Evolutionary conservation across 2,113 vertebrate genomes (phyloP), one percentile per base, ranked within the genome.

Genomic region (Grammatotria lemairii): DNA sequence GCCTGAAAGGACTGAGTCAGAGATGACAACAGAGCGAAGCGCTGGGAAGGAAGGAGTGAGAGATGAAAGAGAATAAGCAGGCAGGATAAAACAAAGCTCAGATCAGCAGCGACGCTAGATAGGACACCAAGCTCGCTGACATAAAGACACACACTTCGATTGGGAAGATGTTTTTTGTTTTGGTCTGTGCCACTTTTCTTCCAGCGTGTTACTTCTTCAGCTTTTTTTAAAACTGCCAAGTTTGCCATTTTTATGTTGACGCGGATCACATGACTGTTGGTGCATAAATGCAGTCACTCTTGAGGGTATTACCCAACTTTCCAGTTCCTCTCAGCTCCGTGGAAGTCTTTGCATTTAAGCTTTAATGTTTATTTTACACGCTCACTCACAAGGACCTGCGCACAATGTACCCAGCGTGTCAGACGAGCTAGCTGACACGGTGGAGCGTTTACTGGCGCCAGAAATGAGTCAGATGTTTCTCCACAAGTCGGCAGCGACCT

Each of bases 1-100:
- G 91, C 87, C 79, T 81, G 88, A 88, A 82, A 83, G 91, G 84
- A 70, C 79, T 51, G 88, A 88, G 82, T 82, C 84, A 90, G 83
- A 81, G 80, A 92, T 83, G 90, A 90, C 51, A 26, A 80, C 57
- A 78, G 87, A 85, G 63, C 16, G 23, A 75, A 65, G 80, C 26
- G 21, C 35, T 82, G 35, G 79, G 58, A 84, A 63, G 75, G 84
- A 91, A 78, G 73, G 65, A 80, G 75, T 51, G 45, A 19, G 21
- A 87, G 73, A 90, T 84, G 80, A 85, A 89, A 89, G 81, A 81
- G 55, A 70, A 55, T 17, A 28, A 82, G 53, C 57, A 55, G 70
- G 33, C 35, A 17, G 26, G 81, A 23, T 55, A n/a, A 88, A 86
- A 81, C 13, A 85, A 57, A 92, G 81, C 28, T 42, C 47, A 38